These are phyloP conservation scores for Panulirus ornatus DNA, from an alignment of 1,140 invertebrate genomes.

Conservation along the genomic window DNA sequence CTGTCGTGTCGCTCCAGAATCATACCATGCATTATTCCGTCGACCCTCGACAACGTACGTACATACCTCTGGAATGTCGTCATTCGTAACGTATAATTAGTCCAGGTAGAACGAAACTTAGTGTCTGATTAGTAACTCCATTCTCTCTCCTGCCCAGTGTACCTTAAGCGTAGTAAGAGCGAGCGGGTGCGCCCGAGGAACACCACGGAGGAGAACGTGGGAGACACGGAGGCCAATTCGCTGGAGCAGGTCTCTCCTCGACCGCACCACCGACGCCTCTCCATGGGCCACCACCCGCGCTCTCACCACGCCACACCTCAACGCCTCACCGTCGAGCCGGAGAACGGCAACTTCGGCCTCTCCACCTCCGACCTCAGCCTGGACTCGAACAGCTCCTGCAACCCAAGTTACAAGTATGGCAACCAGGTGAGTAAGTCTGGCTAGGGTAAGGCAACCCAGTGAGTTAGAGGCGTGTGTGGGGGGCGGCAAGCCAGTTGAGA, in stretches of 20 bases:
- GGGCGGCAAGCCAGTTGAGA: too few relatives aligned
- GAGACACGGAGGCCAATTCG: slow-evolving; percentile 1
- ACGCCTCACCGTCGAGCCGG: slow-evolving; percentile 64
- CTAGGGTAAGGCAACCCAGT: background rate
- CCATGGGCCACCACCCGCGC: slow-evolving; percentile 60
- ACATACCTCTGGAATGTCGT: too few relatives aligned
- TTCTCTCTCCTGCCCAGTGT: slow-evolving; percentile 46
- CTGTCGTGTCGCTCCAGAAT: too few relatives aligned
- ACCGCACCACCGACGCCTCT: slow-evolving; percentile 62
- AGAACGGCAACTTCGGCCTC: slow-evolving; percentile 62
- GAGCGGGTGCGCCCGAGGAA: slow-evolving; percentile 54
- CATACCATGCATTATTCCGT: too few relatives aligned
- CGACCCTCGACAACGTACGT: too few relatives aligned
- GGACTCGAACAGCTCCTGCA: slow-evolving; percentile 62
- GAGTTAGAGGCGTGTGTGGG: too few relatives aligned
- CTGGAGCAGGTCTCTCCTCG: slow-evolving; percentile 55
- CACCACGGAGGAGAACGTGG: slow-evolving; percentile 10
- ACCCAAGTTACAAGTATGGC: slow-evolving; percentile 69
- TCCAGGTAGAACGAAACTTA: too few relatives aligned
- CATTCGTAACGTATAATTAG: too few relatives aligned
- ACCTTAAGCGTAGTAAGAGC: slow-evolving; percentile 68
- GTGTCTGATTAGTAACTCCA: background rate
- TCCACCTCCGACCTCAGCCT: slow-evolving; percentile 65
- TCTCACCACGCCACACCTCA: slow-evolving; percentile 57
- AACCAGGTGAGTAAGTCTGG: slow-evolving; percentile 54